Conservation (phyloP, 2,797 vertebrate species). For the Anabas testudineus region DNA sequence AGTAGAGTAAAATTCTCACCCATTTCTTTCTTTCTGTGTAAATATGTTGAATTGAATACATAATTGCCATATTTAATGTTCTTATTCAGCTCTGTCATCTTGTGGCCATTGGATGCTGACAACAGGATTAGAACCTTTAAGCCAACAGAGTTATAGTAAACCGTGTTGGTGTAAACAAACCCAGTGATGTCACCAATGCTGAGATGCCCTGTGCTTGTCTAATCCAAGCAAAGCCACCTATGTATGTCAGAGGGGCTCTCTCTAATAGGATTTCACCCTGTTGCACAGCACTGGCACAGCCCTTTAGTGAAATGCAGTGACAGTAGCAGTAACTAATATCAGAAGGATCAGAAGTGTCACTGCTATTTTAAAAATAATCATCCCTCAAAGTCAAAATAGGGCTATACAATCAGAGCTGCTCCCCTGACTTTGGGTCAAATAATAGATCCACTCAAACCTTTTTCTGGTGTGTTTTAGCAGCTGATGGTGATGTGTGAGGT, state of each 20-base stretch:
- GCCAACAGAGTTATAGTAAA: conserved; percentile 22
- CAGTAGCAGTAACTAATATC: conserved; percentile 28
- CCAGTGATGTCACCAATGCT: conserved; percentile 36
- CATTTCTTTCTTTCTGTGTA: neutral
- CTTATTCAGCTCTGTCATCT: conserved; percentile 9
- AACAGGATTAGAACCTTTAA: conserved; percentile 27
- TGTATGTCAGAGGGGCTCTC: conserved; percentile 42
- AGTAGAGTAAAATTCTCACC: neutral
- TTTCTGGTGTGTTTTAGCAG: no score
- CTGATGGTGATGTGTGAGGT: no score
- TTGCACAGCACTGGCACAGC: conserved; percentile 23
- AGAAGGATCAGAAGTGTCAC: conserved; percentile 32
- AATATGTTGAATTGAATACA: conserved; percentile 11
- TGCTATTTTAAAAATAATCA: conserved; percentile 31
- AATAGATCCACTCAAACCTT: neutral
- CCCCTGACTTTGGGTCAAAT: conserved; percentile 21
- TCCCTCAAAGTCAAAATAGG: conserved; percentile 47
- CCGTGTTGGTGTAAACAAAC: conserved; percentile 41
- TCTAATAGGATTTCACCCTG: conserved; percentile 50
- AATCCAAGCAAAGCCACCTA: conserved; percentile 54
- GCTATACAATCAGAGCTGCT: conserved; percentile 23
- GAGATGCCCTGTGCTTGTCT: conserved; percentile 46
- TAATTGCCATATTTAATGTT: neutral
- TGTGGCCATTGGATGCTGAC: conserved; percentile 6
- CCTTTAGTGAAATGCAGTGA: conserved; percentile 29